Evolutionary conservation across 2,888 invertebrate species (phyloP).

Genomic region (Kryphioiulus occultus): DNA sequence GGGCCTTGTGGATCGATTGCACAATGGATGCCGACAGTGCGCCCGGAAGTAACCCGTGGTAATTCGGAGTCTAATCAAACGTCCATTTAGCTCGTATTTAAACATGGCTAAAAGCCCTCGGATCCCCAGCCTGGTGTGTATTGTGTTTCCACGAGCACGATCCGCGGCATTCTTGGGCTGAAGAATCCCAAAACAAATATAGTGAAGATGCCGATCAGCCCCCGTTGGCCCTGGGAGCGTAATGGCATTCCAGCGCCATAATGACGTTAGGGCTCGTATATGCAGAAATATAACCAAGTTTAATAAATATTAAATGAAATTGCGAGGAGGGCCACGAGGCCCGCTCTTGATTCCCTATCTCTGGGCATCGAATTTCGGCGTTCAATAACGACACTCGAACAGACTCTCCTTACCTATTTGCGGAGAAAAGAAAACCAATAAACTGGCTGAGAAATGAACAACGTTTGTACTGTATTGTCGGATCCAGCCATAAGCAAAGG

Average conservation of each 20-base stretch:
- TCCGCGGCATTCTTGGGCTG: background rate
- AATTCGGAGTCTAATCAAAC: slow-evolving; percentile 26
- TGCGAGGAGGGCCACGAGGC: background rate
- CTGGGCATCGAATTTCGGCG: background rate
- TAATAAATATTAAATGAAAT: slow-evolving; percentile 16
- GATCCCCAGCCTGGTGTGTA: background rate
- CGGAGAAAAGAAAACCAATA: background rate
- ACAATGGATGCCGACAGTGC: background rate
- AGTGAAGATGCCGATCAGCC: background rate
- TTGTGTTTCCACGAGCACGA: background rate
- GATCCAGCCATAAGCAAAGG: background rate
- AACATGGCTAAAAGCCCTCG: slow-evolving; percentile 10
- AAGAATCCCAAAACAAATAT: slow-evolving; percentile 11
- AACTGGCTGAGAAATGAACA: background rate
- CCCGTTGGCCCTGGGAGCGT: background rate
- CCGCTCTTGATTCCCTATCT: background rate
- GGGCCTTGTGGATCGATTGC: background rate
- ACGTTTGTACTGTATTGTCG: background rate
- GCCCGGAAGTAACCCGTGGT: background rate
- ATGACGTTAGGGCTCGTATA: background rate
- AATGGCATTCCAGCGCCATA: background rate
- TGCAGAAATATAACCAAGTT: background rate
- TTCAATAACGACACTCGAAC: background rate
- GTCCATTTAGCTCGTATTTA: slow-evolving; percentile 27
- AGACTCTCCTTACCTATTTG: background rate